Conservation (phyloP, 2,888 invertebrate species). For the Drepanosiphum platanoidis region DNA sequence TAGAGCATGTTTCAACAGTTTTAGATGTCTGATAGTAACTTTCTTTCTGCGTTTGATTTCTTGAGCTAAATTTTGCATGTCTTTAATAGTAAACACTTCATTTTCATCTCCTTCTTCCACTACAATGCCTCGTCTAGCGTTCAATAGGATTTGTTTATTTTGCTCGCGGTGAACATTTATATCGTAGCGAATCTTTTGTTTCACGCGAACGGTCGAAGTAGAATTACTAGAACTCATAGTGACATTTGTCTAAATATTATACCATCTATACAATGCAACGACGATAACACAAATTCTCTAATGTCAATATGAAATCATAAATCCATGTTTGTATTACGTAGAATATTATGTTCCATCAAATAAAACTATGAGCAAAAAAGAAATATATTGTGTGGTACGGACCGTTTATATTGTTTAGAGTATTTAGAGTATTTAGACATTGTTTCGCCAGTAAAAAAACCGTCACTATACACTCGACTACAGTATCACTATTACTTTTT, state of each 20-base stretch:
- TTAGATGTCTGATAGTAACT: constrained; percentile 40
- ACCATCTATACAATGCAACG: no score
- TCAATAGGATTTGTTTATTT: constrained; percentile 45
- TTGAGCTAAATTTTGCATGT: constrained; percentile 27
- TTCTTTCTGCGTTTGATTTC: constrained; percentile 22
- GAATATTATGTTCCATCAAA: no score
- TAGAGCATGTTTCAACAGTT: constrained; percentile 35
- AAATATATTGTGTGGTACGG: no score
- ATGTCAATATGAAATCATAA: no score
- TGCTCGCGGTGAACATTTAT: constrained; percentile 39
- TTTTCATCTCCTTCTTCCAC: background rate
- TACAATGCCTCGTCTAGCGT: constrained; percentile 36
- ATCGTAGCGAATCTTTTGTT: constrained; percentile 55
- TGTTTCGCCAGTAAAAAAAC: no score
- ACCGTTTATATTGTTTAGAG: no score
- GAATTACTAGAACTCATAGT: constrained; percentile 25
- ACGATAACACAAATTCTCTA: no score
- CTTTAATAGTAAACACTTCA: constrained; percentile 24
- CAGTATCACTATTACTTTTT: no score
- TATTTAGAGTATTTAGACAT: no score
- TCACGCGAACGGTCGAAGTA: constrained; percentile 27
- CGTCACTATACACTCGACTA: no score
- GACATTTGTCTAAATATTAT: background rate
- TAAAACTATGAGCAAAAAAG: no score
- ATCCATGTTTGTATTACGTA: no score